Evolutionary conservation across 2,888 invertebrate species (phyloP), one percentile per base, ranked within the genome.

Genomic region (Leptopilina myrica): DNA sequence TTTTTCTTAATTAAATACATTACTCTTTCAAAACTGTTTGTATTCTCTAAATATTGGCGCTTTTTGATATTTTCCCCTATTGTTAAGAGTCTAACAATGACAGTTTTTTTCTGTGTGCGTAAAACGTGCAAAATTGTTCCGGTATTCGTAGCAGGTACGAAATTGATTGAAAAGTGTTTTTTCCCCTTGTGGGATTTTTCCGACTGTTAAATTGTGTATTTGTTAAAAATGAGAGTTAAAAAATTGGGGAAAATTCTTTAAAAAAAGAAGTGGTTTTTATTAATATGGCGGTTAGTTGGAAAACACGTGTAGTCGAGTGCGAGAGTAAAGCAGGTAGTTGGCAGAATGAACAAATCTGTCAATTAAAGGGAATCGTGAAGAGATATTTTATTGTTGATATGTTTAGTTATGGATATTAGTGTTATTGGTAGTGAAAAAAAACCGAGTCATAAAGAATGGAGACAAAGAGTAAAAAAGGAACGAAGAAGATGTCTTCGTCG

Each of bases 391-490:
- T 77, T 59, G 59, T 33, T 43, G 53, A 40, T 56, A 67, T 75
- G 64, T 53, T 5, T 64, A 15, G 59, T 62, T 12, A 78, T 78
- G 78, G 65, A 43, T 75, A 56, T 75, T 15, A 33, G 56, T 75
- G 65, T 20, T 75, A 56, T 53, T 15, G 15, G 20, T 75, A 15
- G 62, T 15, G 64, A 5, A n/a, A 49, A 14, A 15, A 64, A 75
- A 11, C 77, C 80, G 65, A 83, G 77, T 67, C 95, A 95, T 91
- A 93, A 93, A 87, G 93, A 94, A 89, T 96, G 96, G 96, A 94
- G 97, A 85, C 95, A 94, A 92, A 87, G 94, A 81, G 95, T 94
- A 0, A 97, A 96, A 92, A 96, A 94, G 87, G 92, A 94, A 86
- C 94, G 96, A 91, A 93, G 97, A 80, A 95, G 95, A 90, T 93